Base-by-base conservation (phyloP, 2,888 invertebrate genomes). In the Philaethria dido region DNA sequence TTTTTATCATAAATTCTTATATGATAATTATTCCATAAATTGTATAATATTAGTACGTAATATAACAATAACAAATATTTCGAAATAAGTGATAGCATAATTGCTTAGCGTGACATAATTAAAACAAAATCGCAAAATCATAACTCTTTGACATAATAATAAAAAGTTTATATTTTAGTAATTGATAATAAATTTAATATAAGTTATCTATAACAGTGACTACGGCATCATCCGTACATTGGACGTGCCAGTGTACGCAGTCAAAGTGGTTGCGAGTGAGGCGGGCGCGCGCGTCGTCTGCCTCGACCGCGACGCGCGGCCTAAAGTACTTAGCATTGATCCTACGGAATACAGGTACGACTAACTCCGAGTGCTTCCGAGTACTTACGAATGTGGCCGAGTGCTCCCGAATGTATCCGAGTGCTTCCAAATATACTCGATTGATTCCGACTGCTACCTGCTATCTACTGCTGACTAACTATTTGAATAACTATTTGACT, bases 151-250 rank as follows among this genome's bases (percentile, higher is more conserved):
- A n/a, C n/a, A n/a, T n/a, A n/a, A n/a, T n/a, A n/a, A n/a, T n/a
- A n/a, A n/a, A n/a, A n/a, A n/a, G n/a, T n/a, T n/a, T n/a, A n/a
- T n/a, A n/a, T n/a, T n/a, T n/a, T n/a, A n/a, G n/a, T 25, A 25
- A 25, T 25, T 4, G 25, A 25, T 25, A n/a, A n/a, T n/a, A 25
- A 25, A 25, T 25, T 25, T 25, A 25, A 25, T 5, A 20, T 48
- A 48, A 9, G 20, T 48, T 39, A 61, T 59, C 20, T 72, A 69
- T 77, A 80, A 61, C 80, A 97, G 97, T 0, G 99, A 99, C 86
- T 97, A 98, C 87, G 99, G 99, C 48, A 99, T 99, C 57, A 99
- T 99, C 76, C 96, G 99, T 18, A 99, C 99, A 0, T 89, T 99
- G 72, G 99, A 99, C 88, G 93, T 99, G 68, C 99, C 99, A 0